Base-by-base conservation (phyloP, 2,113 vertebrate genomes). In the Scatophagus argus region DNA sequence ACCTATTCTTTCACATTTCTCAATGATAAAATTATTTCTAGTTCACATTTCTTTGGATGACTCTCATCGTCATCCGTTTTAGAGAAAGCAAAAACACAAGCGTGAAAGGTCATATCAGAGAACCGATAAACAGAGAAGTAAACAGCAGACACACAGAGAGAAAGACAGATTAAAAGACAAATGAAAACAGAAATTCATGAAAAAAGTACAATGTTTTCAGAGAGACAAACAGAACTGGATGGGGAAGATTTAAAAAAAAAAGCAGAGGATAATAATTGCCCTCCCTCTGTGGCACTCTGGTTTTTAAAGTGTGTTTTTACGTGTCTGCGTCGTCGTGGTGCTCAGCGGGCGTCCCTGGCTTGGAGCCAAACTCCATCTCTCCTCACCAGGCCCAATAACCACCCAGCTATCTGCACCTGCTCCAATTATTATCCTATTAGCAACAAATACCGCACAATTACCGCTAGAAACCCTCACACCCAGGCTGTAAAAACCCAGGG, bases 381-480 rank as follows among this genome's bases (percentile, higher is more conserved):
- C 82, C 89, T 86, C 91, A 89, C 83, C 87, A 87, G 89, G 76
- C 92, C 90, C 89, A 87, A 91, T 90, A 91, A 93, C 89, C 91
- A 92, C 91, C 88, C 87, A 84, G 91, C 88, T 91, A 93, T 93
- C 93, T 92, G 93, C 93, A 95, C 94, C 95, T 95, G 94, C 92
- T 92, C 90, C 92, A 95, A 94, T 94, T 95, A 94, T 94, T 95
- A 95, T 93, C 92, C 92, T 94, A 94, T 95, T 95, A 95, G 93
- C 91, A 94, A 95, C 89, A 92, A 94, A 94, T 92, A 92, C 93
- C 87, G 87, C 91, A 88, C 90, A 96, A 95, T 95, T 95, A 95
- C 85, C 2, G 75, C 64, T 56, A 84, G 86, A 89, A 93, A 91
- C 87, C 88, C 89, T 89, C 90, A 91, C 91, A 87, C 86, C 63